Evolutionary conservation across 1,140 invertebrate species (phyloP).

Genomic region (Diachasma alloeum): DNA sequence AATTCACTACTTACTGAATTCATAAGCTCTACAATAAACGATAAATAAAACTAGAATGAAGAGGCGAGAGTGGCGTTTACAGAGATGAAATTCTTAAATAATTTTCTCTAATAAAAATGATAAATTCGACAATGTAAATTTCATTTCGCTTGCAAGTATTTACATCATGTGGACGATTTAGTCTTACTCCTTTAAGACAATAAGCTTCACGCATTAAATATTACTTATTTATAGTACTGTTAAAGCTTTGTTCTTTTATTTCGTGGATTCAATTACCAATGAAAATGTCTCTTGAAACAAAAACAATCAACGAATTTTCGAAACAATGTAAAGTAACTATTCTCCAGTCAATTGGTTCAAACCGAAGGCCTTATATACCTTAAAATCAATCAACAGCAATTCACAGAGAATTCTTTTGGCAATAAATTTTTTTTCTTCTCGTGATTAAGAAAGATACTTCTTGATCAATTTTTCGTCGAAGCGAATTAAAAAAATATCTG

Average conservation of each 20-base stretch:
- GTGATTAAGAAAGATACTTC: neutral
- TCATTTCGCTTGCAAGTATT: neutral
- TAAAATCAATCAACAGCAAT: neutral
- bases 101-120: neutral
- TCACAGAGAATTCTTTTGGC: neutral
- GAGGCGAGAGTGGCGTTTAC: neutral
- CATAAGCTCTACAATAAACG: too few species aligned
- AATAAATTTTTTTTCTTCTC: neutral
- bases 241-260: neutral
- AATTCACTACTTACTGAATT: too few species aligned
- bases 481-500: neutral
- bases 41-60: neutral
- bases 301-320: neutral
- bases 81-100: neutral
- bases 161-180: constrained; percentile 9
- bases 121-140: neutral
- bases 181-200: neutral
- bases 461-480: neutral
- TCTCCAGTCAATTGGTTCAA: neutral
- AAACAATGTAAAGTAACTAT: neutral
- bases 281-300: neutral
- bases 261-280: neutral
- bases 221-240: neutral
- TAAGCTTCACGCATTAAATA: neutral
- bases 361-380: neutral